These are phyloP conservation scores for Epirrhoe tristata DNA, from an alignment of 2,888 invertebrate species.

Conservation along the genomic window DNA sequence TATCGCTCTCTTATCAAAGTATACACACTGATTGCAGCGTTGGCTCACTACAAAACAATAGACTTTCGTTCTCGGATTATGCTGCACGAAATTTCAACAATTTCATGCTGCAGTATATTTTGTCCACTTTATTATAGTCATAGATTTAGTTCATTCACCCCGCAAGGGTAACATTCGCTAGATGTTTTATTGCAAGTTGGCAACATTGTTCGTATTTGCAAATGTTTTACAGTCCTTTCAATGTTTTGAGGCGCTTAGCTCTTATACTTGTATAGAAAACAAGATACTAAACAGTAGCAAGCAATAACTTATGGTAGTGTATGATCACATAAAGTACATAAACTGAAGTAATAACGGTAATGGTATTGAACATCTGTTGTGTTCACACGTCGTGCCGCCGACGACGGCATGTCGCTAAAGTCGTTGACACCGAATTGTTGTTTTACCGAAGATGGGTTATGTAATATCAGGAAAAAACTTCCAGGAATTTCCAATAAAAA, in stretches of 20 bases:
- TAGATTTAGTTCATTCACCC: slow-evolving; percentile 50
- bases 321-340: slow-evolving; percentile 41
- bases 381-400: slow-evolving; percentile 57
- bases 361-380: slow-evolving; percentile 67
- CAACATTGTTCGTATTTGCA: slow-evolving; percentile 32
- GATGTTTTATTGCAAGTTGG: slow-evolving; percentile 28
- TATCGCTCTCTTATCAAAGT: slow-evolving; percentile 69
- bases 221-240: slow-evolving; percentile 18
- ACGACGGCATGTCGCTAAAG: slow-evolving; percentile 35
- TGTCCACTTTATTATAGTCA: slow-evolving; percentile 47
- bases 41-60: slow-evolving; percentile 49
- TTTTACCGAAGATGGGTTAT: slow-evolving; percentile 38
- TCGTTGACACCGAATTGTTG: slow-evolving; percentile 56
- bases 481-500: neutral
- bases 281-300: slow-evolving; percentile 20
- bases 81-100: slow-evolving; percentile 38
- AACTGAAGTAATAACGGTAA: slow-evolving; percentile 66
- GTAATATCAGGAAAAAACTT: slow-evolving; percentile 26
- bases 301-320: slow-evolving; percentile 31
- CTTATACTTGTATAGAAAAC: slow-evolving; percentile 22
- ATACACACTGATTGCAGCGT: slow-evolving; percentile 59
- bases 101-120: slow-evolving; percentile 45
- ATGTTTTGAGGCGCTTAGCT: slow-evolving; percentile 7
- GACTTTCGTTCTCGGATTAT: slow-evolving; percentile 39
- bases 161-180: slow-evolving; percentile 32